These are phyloP conservation scores for Malurus leucopterus DNA, from an alignment of 2,797 vertebrate species.

Conservation along the genomic window DNA sequence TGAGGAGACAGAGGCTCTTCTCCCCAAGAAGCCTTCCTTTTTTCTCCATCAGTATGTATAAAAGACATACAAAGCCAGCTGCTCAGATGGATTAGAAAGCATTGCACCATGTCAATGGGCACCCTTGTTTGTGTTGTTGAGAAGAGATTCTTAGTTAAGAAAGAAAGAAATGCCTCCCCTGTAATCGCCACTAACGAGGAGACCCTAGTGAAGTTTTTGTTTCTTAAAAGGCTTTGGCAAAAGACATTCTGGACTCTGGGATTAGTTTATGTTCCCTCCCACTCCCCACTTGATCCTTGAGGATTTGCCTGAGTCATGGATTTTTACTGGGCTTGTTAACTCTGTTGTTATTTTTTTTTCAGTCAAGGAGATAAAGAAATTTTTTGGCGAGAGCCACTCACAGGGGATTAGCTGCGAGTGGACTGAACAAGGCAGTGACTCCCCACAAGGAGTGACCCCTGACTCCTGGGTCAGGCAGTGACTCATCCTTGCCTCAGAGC, in stretches of 20 bases:
- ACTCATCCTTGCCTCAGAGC: constrained; percentile 55
- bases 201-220: constrained; percentile 42
- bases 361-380: constrained; percentile 58
- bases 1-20: not conserved
- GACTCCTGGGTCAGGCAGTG: constrained; percentile 16
- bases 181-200: constrained; percentile 53
- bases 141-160: constrained; percentile 33
- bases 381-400: constrained; percentile 63
- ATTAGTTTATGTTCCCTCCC: constrained; percentile 52
- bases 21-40: not conserved
- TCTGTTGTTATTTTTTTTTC: constrained; percentile 48
- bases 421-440: constrained; percentile 34
- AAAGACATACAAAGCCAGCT: constrained; percentile 35
- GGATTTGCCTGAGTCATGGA: constrained; percentile 67
- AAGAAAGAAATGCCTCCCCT: constrained; percentile 37
- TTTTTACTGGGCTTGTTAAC: constrained; percentile 68
- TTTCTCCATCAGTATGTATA: not conserved
- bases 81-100: constrained; percentile 44
- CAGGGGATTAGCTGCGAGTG: constrained; percentile 57
- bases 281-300: constrained; percentile 54
- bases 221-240: constrained; percentile 55
- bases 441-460: constrained; percentile 56
- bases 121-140: constrained; percentile 56
- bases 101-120: not conserved
- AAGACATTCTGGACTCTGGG: constrained; percentile 20